Conservation (phyloP, 2,888 invertebrate species). For the Leptarthrus brevirostris region DNA sequence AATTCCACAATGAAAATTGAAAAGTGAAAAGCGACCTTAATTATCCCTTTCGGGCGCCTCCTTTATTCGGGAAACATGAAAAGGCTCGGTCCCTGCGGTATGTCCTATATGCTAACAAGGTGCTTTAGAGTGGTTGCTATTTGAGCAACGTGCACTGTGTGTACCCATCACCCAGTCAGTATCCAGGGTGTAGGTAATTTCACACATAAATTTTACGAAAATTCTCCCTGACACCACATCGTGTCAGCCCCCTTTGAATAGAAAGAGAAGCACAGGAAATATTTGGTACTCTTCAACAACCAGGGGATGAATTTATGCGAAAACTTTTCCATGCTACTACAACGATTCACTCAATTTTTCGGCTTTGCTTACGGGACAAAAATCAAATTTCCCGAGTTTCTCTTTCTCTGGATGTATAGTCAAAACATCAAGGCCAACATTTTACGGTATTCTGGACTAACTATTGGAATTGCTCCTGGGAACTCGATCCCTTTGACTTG, state of each 20-base stretch:
- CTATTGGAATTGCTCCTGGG: slow-evolving; percentile 34
- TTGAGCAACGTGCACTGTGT: slow-evolving; percentile 25
- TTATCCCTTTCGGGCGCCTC: slow-evolving; percentile 39
- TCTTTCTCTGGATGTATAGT: no score
- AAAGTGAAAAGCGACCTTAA: slow-evolving; percentile 43
- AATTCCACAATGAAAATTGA: slow-evolving; percentile 28
- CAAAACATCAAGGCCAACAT: slow-evolving; percentile 35
- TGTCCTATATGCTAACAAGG: slow-evolving; percentile 44
- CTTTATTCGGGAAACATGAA: slow-evolving; percentile 27
- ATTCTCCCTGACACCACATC: slow-evolving; percentile 21
- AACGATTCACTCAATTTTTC: slow-evolving; percentile 28
- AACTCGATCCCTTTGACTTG: neutral
- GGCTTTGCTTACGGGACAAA: slow-evolving; percentile 33
- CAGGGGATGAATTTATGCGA: slow-evolving; percentile 43
- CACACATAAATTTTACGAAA: slow-evolving; percentile 41
- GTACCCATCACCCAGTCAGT: slow-evolving; percentile 5
- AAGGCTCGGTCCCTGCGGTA: slow-evolving; percentile 39
- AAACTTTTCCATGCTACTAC: slow-evolving; percentile 26
- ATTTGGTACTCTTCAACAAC: slow-evolving; percentile 18
- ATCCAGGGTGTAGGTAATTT: slow-evolving; percentile 30
- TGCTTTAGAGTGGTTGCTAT: slow-evolving; percentile 29
- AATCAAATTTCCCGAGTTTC: slow-evolving; percentile 40
- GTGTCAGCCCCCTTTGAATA: neutral
- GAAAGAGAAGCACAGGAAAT: neutral
- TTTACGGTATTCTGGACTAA: slow-evolving; percentile 32